Evolutionary conservation across 2,797 vertebrate species (phyloP).

Genomic region (Hirundo rustica): DNA sequence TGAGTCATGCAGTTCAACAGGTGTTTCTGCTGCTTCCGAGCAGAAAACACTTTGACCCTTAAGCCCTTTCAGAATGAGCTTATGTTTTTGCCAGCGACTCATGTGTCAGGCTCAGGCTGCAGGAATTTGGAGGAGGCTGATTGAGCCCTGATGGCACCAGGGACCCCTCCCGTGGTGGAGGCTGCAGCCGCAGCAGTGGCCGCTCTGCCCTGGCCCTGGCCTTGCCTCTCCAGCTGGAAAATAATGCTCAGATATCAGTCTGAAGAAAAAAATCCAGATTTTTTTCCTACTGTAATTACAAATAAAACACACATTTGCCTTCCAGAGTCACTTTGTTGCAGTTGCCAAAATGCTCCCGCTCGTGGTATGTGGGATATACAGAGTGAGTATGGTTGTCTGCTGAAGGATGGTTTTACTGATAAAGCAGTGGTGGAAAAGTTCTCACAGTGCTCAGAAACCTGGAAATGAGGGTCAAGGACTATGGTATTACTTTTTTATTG

Average conservation of each 20-base stretch:
- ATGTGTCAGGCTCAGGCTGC: background rate
- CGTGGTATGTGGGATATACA: background rate
- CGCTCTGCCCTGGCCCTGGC: fast-evolving
- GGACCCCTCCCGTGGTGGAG: background rate
- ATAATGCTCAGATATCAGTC: background rate
- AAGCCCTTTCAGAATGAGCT: background rate
- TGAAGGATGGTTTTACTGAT: background rate
- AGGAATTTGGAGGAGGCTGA: background rate
- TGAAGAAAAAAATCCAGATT: background rate
- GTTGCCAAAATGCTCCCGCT: background rate
- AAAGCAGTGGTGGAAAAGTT: background rate
- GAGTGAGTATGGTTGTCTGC: background rate
- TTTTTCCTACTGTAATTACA: background rate
- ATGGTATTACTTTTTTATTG: background rate
- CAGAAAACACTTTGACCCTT: background rate
- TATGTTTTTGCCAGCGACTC: background rate
- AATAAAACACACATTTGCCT: background rate
- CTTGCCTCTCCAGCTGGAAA: background rate
- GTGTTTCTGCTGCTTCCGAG: background rate
- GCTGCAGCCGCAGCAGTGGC: background rate
- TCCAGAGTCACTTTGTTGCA: background rate
- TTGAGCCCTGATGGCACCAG: background rate
- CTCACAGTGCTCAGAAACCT: background rate
- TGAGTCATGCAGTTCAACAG: background rate
- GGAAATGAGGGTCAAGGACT: background rate